These are phyloP conservation scores for Loris lydekkerianus DNA, from an alignment of 2,797 vertebrate genomes.

Conservation along the genomic window DNA sequence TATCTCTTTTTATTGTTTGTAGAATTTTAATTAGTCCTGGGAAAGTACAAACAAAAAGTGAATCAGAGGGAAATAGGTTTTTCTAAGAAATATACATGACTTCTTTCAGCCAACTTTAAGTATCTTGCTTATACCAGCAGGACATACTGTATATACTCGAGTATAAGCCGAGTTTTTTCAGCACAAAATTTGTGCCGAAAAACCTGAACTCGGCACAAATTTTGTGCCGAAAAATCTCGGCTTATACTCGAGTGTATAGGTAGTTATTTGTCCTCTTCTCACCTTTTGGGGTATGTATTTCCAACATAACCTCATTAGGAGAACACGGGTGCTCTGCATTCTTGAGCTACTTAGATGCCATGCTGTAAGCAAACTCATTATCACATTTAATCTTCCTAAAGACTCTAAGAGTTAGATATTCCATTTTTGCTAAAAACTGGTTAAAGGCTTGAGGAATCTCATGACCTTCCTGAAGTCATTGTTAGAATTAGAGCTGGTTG, in stretches of 20 bases:
- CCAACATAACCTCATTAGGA: background rate
- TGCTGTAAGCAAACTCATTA: background rate
- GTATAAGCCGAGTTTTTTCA: too few relatives aligned
- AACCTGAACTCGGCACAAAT: too few relatives aligned
- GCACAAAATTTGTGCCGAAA: too few relatives aligned
- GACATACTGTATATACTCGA: background rate
- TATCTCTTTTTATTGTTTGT: slow-evolving; percentile 59
- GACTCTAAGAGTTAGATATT: background rate
- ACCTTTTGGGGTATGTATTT: background rate
- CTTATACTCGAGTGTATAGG: too few relatives aligned
- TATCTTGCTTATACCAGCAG: background rate
- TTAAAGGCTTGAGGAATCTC: background rate
- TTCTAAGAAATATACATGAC: background rate
- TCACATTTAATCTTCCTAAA: background rate
- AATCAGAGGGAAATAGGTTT: slow-evolving; percentile 53
- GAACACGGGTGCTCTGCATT: background rate
- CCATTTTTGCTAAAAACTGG: background rate
- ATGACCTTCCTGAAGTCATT: background rate
- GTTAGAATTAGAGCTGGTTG: slow-evolving; percentile 2
- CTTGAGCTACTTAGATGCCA: background rate
- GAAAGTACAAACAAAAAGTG: slow-evolving; percentile 50
- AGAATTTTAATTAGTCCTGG: slow-evolving; percentile 49
- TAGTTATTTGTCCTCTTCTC: background rate
- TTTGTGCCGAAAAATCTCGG: too few relatives aligned
- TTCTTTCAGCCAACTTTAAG: background rate